These are phyloP conservation scores for Ascidia mentula DNA, from an alignment of 23 tunicate species.

Conservation along the genomic window DNA sequence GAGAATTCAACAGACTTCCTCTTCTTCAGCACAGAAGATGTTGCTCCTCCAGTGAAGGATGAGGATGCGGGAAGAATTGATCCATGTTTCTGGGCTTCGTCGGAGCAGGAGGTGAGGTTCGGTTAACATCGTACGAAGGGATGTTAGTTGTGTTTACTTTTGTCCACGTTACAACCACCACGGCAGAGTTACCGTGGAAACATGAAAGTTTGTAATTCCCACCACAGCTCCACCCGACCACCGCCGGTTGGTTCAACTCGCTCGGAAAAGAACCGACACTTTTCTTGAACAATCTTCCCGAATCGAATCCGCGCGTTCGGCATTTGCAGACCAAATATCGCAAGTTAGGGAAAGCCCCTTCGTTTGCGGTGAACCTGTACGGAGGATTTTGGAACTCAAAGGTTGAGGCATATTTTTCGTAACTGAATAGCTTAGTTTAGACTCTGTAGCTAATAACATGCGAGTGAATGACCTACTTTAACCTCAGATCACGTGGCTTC, in stretches of 20 bases:
- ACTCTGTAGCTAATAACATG: too few relatives aligned
- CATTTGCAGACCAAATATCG: constrained; percentile 21
- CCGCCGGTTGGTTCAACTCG: constrained; percentile 62
- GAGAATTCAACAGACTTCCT: constrained; percentile 43
- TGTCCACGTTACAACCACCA: too few relatives aligned
- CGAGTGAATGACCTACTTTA: too few relatives aligned
- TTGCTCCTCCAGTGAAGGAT: neutral
- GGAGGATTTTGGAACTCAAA: constrained; percentile 74
- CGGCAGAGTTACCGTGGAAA: too few relatives aligned
- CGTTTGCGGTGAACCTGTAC: constrained; percentile 27
- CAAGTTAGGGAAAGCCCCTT: constrained; percentile 9
- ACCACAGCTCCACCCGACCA: neutral
- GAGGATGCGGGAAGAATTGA: neutral
- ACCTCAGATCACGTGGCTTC: constrained; percentile 37
- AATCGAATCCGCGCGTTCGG: neutral
- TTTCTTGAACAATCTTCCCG: constrained; percentile 46
- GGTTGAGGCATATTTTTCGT: too few relatives aligned
- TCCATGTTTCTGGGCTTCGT: constrained; percentile 28
- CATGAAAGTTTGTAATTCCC: too few relatives aligned
- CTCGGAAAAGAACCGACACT: constrained; percentile 26
- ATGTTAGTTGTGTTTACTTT: too few relatives aligned
- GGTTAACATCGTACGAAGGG: too few relatives aligned
- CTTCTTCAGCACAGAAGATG: constrained; percentile 6
- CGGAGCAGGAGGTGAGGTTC: neutral
- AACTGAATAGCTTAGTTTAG: too few relatives aligned